Conservation (phyloP, 2,888 invertebrate genomes). For the Cepaea hortensis region DNA sequence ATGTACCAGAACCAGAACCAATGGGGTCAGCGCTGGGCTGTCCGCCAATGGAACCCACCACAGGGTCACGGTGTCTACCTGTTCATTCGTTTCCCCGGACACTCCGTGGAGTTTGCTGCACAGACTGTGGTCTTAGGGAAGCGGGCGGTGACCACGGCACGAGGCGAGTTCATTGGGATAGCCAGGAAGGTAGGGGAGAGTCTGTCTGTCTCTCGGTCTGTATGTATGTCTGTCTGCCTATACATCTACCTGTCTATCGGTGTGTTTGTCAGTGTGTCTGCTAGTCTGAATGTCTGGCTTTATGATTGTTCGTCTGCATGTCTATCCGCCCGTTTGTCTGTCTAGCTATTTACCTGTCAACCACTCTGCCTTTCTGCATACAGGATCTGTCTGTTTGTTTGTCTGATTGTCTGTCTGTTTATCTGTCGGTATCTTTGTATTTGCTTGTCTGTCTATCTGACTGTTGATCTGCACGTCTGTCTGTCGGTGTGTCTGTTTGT, state of each 20-base stretch:
- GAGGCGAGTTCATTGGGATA: slow-evolving; percentile 56
- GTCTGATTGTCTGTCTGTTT: too few relatives aligned
- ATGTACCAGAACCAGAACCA: not conserved
- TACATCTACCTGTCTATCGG: not conserved
- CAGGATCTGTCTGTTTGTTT: too few relatives aligned
- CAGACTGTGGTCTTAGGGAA: slow-evolving; percentile 51
- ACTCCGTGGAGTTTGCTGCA: slow-evolving; percentile 48
- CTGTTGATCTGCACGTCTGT: too few relatives aligned
- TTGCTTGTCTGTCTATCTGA: too few relatives aligned
- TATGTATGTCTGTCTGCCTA: not conserved
- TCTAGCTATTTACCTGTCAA: not conserved
- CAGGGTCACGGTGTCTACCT: slow-evolving; percentile 52
- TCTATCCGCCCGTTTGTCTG: not conserved
- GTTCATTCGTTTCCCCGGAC: slow-evolving; percentile 52
- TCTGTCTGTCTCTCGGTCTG: not conserved
- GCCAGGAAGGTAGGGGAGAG: slow-evolving; percentile 51
- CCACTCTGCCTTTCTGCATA: too few relatives aligned
- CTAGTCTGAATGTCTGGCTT: too few relatives aligned
- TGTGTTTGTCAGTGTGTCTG: not conserved
- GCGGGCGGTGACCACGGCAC: slow-evolving; percentile 43
- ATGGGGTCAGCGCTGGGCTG: slow-evolving; percentile 25
- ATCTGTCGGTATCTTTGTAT: too few relatives aligned
- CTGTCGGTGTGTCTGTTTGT: too few relatives aligned
- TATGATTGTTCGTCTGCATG: not conserved
- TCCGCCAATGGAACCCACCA: slow-evolving; percentile 41